Evolutionary conservation across 1,140 invertebrate genomes (phyloP), one percentile per base, ranked within the genome.

Genomic region (Gonatopus flavifemur): DNA sequence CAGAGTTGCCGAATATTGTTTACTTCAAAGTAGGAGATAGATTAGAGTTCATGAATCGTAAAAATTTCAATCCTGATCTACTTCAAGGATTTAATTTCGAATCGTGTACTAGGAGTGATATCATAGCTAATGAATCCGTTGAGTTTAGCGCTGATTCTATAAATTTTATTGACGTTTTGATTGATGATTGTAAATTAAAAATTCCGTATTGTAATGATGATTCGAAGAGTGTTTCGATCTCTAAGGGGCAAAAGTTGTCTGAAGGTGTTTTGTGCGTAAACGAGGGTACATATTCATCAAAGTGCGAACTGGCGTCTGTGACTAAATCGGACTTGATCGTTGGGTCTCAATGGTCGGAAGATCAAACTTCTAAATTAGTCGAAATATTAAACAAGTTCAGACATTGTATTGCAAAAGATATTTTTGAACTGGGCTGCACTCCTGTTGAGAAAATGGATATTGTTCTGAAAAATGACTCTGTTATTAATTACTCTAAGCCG

Each of bases 1-100:
- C 59, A n/a, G 59, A 62, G 18, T 18, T 36, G 0, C 19, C 25
- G 3, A 48, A 62, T 35, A 12, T 9, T 58, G 56, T 25, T 24
- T 35, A 3, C 41, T 52, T n/a, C n/a, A n/a, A n/a, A n/a, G n/a
- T n/a, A n/a, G n/a, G n/a, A n/a, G n/a, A n/a, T n/a, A n/a, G n/a
- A n/a, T n/a, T n/a, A n/a, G n/a, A n/a, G n/a, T 22, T 10, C 41
- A 10, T 45, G 49, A 12, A 18, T 43, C 9, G 37, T 51, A 6
- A 38, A n/a, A n/a, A n/a, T n/a, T n/a, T n/a, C n/a, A n/a, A n/a
- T n/a, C n/a, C n/a, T 58, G 7, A 33, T n/a, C n/a, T 59, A 49
- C 39, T 57, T 39, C 12, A 32, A 4, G 30, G 10, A 9, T 20
- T 7, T 4, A 22, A 12, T 25, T 5, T 12, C 18, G 15, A 10